phyloP scores from a whole-genome alignment of 35 echinoderm and acorn worm genomes.

The Acanthaster planci region DNA sequence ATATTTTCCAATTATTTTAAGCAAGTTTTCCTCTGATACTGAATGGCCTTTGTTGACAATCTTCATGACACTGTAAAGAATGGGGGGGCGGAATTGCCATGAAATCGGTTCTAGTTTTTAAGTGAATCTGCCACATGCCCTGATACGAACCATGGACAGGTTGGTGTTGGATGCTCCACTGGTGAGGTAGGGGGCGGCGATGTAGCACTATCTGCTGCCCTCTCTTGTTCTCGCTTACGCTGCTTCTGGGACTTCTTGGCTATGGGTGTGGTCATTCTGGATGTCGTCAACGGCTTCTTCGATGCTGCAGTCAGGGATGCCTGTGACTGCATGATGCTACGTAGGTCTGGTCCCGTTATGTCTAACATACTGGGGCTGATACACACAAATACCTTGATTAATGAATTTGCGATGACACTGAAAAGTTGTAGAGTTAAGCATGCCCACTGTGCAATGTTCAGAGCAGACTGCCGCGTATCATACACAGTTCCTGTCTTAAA shows the following conservation, averaged over 20 bases:
- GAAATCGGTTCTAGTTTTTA: not conserved
- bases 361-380: conserved; percentile 35
- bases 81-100: too few species aligned
- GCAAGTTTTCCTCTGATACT: too few species aligned
- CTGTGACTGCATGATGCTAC: conserved; percentile 67
- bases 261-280: conserved; percentile 15
- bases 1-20: too few species aligned
- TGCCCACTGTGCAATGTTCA: too few species aligned
- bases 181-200: not conserved
- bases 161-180: conserved; percentile 6
- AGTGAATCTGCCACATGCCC: not conserved
- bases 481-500: too few species aligned
- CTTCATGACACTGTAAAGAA: too few species aligned
- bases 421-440: too few species aligned
- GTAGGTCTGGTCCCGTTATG: conserved; percentile 15
- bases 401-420: too few species aligned
- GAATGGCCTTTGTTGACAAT: too few species aligned
- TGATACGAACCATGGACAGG: conserved; percentile 53
- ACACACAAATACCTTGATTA: not conserved
- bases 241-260: conserved; percentile 84
- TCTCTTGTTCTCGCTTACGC: conserved; percentile 54
- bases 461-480: too few species aligned
- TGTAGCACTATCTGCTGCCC: conserved; percentile 6
- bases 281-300: not conserved
- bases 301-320: conserved; percentile 7